A percentile compares a stretch with the other conserved stretches of the same genome.
These are phyloP conservation scores for Drosophila picticornis DNA, from an alignment of 2,888 invertebrate genomes.

Conservation along the genomic window DNA sequence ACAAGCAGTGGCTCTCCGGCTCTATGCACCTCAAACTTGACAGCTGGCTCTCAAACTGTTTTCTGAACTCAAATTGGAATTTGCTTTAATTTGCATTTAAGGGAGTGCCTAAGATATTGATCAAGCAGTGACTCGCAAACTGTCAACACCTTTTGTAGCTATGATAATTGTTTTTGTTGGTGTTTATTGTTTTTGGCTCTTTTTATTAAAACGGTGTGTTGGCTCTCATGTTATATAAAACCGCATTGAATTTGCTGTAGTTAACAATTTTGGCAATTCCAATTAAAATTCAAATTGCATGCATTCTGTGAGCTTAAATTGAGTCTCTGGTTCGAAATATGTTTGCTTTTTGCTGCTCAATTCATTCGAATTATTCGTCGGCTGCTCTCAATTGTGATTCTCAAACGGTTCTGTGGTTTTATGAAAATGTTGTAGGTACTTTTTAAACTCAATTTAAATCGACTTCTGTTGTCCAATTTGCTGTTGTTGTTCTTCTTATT, in stretches of 20 bases:
- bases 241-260: neutral
- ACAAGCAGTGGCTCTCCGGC: neutral
- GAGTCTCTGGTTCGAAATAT: neutral
- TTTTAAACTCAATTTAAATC: constrained; percentile 40
- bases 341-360: neutral
- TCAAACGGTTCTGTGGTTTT: constrained; percentile 19
- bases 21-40: neutral
- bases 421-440: constrained; percentile 32
- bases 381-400: neutral
- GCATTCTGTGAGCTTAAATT: neutral
- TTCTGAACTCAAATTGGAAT: constrained; percentile 2
- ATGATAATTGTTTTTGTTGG: neutral
- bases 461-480: constrained; percentile 24
- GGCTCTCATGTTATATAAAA: neutral
- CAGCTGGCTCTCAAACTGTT: constrained; percentile 14
- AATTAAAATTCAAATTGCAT: neutral
- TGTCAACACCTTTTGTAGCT: neutral
- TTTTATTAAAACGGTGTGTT: neutral
- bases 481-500: constrained; percentile 25
- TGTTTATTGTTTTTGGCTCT: neutral
- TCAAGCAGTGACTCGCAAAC: constrained; percentile 2
- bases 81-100: constrained; percentile 2
- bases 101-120: neutral
- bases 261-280: neutral
- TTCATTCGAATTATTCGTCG: neutral